Base-by-base conservation (phyloP, 2,113 vertebrate species). In the Microcebus tavaratra region DNA sequence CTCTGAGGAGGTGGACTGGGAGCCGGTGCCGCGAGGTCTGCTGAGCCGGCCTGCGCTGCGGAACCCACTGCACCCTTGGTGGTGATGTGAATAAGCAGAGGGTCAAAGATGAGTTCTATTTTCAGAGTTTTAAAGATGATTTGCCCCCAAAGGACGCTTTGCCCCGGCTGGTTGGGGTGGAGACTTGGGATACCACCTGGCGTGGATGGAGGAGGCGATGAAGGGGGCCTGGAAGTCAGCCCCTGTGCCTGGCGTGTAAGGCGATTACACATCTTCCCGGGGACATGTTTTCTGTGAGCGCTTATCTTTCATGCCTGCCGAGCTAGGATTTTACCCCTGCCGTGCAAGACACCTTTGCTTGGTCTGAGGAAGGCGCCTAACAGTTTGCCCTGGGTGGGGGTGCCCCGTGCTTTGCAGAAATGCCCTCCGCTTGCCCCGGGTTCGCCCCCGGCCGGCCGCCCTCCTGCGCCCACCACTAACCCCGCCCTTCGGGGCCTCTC, bases 401-500 rank as follows among this genome's bases (percentile, higher is more conserved):
- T 45, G 29, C 31, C 79, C 68, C 6, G 0, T 50, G 87, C 45
- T 88, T 89, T 88, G 63, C 34, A 82, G 61, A 79, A 78, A 45
- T 23, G 76, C 53, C 57, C 21, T 55, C 39, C 6, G 12, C 45
- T 45, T 0, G n/a, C 59, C 48, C 2, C 0, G 61, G 70, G 79
- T 53, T 82, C 27, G 50, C 50, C 17, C 25, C 27, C 6, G 6
- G 70, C 59, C 42, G 3, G 80, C 63, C 14, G 25, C 86, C 63
- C 29, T 14, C 21, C 53, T 0, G 59, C 25, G 25, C 63, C 27
- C 79, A 29, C 78, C 6, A 57, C 79, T 98, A 98, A 98, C 96
- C 23, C 61, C 21, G 80, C 96, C 82, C 90, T 91, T 72, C 78
- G 81, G 97, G 96, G 98, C 98, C 98, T 90, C 93, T 91, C 23